Conservation (phyloP, 2,888 invertebrate species). For the Lysandra coridon region DNA sequence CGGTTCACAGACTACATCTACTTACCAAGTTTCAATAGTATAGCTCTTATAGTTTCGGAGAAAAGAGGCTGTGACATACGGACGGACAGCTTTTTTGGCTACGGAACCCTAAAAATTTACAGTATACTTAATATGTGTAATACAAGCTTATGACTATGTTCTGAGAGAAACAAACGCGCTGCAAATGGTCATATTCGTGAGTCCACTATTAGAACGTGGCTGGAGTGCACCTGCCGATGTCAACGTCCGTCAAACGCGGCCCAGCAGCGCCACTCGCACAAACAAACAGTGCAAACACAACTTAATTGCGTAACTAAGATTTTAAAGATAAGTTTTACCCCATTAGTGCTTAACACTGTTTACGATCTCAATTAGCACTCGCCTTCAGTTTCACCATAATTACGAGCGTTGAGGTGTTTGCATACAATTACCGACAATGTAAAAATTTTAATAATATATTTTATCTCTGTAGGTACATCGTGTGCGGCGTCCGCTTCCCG, state of each 20-base stretch:
- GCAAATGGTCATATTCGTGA: constrained; percentile 42
- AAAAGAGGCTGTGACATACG: too few relatives aligned
- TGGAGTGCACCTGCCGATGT: constrained; percentile 67
- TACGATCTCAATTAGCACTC: constrained; percentile 30
- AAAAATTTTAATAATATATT: background rate
- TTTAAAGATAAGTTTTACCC: constrained; percentile 31
- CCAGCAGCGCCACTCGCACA: constrained; percentile 42
- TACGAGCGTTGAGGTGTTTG: constrained; percentile 19
- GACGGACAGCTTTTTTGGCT: too few relatives aligned
- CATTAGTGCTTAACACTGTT: constrained; percentile 40
- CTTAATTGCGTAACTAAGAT: constrained; percentile 40
- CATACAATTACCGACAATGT: constrained; percentile 13
- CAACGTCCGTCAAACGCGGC: constrained; percentile 74
- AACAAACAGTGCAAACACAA: constrained; percentile 45
- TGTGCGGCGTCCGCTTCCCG: background rate
- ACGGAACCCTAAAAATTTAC: too few relatives aligned
- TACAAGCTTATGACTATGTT: background rate
- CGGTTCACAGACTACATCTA: too few relatives aligned
- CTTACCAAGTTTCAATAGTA: too few relatives aligned
- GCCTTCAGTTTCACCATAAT: constrained; percentile 22
- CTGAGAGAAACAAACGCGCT: constrained; percentile 16
- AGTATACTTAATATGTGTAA: too few relatives aligned
- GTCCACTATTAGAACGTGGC: constrained; percentile 45
- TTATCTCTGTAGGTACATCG: background rate
- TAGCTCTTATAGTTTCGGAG: too few relatives aligned